Conservation (phyloP, 2,888 invertebrate species). For the Sceliomorpha sp. region DNA sequence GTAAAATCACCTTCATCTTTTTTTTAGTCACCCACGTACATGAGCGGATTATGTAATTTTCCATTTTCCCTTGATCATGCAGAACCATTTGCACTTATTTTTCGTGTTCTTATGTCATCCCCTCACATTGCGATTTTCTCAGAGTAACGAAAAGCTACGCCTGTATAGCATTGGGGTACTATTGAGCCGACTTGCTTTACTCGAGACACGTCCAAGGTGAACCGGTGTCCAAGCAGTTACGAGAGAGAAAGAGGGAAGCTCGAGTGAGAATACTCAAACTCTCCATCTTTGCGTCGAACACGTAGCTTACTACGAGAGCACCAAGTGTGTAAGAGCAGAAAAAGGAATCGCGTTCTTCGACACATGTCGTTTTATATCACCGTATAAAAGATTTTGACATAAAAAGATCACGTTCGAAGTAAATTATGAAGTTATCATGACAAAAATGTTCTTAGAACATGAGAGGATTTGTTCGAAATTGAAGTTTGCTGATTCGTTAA, state of each 20-base stretch:
- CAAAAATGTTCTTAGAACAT: slow-evolving; percentile 6
- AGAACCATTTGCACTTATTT: slow-evolving; percentile 30
- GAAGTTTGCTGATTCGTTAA: no score
- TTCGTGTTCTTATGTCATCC: slow-evolving; percentile 30
- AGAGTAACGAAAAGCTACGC: slow-evolving; percentile 38
- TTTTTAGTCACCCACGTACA: no score
- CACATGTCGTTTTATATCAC: no score
- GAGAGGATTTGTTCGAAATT: no score
- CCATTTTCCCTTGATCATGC: no score
- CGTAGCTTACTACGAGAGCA: slow-evolving; percentile 23
- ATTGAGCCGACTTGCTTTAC: slow-evolving; percentile 51
- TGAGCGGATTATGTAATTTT: no score
- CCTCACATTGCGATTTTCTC: slow-evolving; percentile 42
- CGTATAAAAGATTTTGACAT: no score
- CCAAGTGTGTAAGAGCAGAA: slow-evolving; percentile 25
- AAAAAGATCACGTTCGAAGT: no score
- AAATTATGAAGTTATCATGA: neutral
- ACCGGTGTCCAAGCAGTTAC: slow-evolving; percentile 67
- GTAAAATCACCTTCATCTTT: no score
- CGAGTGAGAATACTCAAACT: slow-evolving; percentile 45
- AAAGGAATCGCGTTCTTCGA: slow-evolving; percentile 1
- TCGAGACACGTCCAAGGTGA: slow-evolving; percentile 74
- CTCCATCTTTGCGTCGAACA: slow-evolving; percentile 23
- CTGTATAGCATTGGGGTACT: slow-evolving; percentile 35
- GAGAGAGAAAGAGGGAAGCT: slow-evolving; percentile 47